Evolutionary conservation across 2,888 invertebrate genomes (phyloP).

Genomic region (Noctua pronuba): DNA sequence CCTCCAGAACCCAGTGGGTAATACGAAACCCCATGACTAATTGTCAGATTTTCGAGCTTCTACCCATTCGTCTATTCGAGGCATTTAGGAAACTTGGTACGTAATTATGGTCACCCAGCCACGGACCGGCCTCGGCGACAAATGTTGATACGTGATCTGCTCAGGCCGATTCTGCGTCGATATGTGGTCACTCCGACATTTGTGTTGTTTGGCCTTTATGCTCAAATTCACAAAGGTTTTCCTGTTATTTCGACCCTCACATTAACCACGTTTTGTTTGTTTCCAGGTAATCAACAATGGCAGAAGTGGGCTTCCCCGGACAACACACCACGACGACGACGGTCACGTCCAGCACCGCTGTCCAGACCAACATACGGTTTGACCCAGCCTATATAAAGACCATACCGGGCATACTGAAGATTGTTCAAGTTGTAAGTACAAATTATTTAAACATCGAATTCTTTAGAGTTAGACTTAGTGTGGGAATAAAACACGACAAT

Average conservation of each 20-base stretch:
- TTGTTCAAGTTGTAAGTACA: conserved; percentile 93
- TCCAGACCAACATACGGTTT: conserved; percentile 94
- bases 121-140: not conserved
- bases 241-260: not conserved
- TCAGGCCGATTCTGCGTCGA: not conserved
- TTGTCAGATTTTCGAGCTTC: not conserved
- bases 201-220: not conserved
- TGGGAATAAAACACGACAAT: not conserved
- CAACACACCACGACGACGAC: conserved; percentile 94
- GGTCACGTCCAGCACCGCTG: conserved; percentile 92
- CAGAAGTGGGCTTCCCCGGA: conserved; percentile 93
- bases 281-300: conserved; percentile 79
- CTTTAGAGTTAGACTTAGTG: not conserved
- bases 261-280: not conserved
- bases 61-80: not conserved
- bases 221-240: not conserved
- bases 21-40: not conserved
- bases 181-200: not conserved
- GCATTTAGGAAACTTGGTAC: not conserved
- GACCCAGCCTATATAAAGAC: conserved; percentile 93
- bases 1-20: not conserved
- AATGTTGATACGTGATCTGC: not conserved
- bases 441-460: not conserved
- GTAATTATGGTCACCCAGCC: not conserved
- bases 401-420: conserved; percentile 94